Base-by-base conservation (phyloP, 1,140 invertebrate genomes). In the Schlechtendalia chinensis region DNA sequence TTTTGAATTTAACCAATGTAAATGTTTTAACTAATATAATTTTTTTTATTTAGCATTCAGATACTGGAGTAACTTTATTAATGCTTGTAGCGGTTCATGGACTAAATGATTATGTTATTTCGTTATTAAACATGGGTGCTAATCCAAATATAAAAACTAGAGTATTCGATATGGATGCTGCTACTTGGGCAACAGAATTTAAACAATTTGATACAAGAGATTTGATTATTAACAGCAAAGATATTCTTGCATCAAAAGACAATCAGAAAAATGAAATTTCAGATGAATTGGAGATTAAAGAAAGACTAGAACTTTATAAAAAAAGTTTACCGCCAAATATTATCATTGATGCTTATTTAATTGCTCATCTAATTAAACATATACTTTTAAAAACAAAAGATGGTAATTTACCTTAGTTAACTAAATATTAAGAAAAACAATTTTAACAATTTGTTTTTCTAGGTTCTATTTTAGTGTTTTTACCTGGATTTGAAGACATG, bases 1-100 rank as follows among this genome's bases (percentile, higher is more conserved):
- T n/a, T n/a, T n/a, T n/a, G n/a, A n/a, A n/a, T 45, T 14, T 53
- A 53, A 12, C 10, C 50, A 53, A 53, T 53, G 50, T 53, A 53
- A 2, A 53, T 53, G 11, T 53, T 53, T 53, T 8, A 14, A 53
- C 11, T 53, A 14, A 12, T 8, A 16, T 14, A 56, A 45, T 16
- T 22, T 54, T 72, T 72, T 29, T 88, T 83, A 88, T 87, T 83
- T 84, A 88, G 84, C 93, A 94, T 85, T 89, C 89, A 22, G 87
- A 88, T 72, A 92, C 91, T 4, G 89, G 89, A 56, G 89, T 91
- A 16, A 92, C 92, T 39, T 88, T 93, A 0, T 87, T 96, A 59
- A 94, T 95, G 91, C 90, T 92, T 0, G 92, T 92, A 11, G 90
- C 92, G 54, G 89, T 89, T 12, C 87, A 90, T 82, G 93, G 93